These are phyloP conservation scores for Dioctria linearis DNA, from an alignment of 2,888 invertebrate genomes.

Conservation along the genomic window DNA sequence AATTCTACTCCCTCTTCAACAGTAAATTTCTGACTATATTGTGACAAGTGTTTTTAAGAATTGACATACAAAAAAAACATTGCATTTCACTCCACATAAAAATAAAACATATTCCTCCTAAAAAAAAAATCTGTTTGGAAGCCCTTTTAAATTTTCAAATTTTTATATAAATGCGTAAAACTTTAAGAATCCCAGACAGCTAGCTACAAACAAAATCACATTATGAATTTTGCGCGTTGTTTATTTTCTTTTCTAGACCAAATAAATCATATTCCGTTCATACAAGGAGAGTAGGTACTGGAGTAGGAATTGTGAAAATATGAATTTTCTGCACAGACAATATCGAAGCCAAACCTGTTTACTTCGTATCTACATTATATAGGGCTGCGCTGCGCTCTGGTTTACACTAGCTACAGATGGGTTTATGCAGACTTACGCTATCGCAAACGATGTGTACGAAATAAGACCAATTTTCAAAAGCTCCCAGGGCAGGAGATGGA, in stretches of 20 bases:
- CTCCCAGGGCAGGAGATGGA: conserved; percentile 47
- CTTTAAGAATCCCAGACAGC: conserved; percentile 4
- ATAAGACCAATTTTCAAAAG: conserved; percentile 47
- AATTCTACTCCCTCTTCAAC: too few species aligned
- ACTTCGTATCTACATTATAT: not conserved
- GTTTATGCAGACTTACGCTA: conserved; percentile 4
- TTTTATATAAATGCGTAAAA: not conserved
- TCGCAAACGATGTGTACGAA: conserved; percentile 46
- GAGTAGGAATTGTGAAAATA: conserved; percentile 39
- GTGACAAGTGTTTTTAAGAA: too few species aligned
- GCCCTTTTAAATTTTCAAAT: too few species aligned
- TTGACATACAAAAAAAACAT: not conserved
- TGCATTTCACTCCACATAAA: too few species aligned
- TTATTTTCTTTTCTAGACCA: conserved; percentile 45
- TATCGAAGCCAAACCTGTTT: conserved; percentile 18
- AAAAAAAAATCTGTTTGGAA: too few species aligned
- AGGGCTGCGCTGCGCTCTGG: not conserved
- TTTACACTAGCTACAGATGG: not conserved
- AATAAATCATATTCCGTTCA: conserved; percentile 42
- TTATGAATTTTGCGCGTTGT: conserved; percentile 38
- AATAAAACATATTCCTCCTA: not conserved
- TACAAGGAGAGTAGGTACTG: not conserved
- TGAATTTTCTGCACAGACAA: conserved; percentile 42
- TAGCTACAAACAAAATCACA: conserved; percentile 30
- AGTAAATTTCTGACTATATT: too few species aligned